phyloP scores from a whole-genome alignment of 2,888 invertebrate species.

The Xanthia togata region DNA sequence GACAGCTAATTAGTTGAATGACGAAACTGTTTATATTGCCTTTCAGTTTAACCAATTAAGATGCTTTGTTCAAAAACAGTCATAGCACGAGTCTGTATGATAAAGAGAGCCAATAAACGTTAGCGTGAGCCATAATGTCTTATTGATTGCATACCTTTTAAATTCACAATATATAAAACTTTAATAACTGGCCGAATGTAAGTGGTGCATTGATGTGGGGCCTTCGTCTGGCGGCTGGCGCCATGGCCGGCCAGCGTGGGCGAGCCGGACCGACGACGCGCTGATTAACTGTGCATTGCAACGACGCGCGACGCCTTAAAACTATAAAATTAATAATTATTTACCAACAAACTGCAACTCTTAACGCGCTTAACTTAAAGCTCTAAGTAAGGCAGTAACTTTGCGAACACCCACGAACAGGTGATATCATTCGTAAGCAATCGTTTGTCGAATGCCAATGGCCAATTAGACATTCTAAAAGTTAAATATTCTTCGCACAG shows the following conservation, averaged over 20 bases:
- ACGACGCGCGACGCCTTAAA: conserved; percentile 74
- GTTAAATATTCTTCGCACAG: conserved; percentile 29
- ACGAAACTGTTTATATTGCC: conserved; percentile 2
- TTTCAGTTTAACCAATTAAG: conserved; percentile 21
- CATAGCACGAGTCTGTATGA: not conserved
- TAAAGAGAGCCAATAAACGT: conserved; percentile 31
- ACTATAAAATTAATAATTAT: conserved; percentile 76
- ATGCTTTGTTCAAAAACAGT: conserved; percentile 2
- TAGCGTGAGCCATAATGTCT: conserved; percentile 43
- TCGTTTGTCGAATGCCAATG: conserved; percentile 45
- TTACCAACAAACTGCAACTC: conserved; percentile 59
- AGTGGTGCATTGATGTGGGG: conserved; percentile 71
- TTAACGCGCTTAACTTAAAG: conserved; percentile 52
- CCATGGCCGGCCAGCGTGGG: conserved; percentile 79
- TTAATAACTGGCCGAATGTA: conserved; percentile 72
- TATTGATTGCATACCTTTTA: conserved; percentile 62
- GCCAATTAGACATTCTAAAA: conserved; percentile 55
- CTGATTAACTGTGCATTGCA: conserved; percentile 82
- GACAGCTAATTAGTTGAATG: conserved; percentile 3
- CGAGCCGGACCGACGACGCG: conserved; percentile 78
- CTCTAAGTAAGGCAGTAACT: conserved; percentile 34
- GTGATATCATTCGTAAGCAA: conserved; percentile 54
- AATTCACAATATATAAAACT: conserved; percentile 67
- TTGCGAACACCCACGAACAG: conserved; percentile 63
- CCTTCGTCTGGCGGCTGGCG: conserved; percentile 73